Evolutionary conservation across 2,113 vertebrate species (phyloP), one percentile per base, ranked within the genome.

Genomic region (Aplodontia rufa): DNA sequence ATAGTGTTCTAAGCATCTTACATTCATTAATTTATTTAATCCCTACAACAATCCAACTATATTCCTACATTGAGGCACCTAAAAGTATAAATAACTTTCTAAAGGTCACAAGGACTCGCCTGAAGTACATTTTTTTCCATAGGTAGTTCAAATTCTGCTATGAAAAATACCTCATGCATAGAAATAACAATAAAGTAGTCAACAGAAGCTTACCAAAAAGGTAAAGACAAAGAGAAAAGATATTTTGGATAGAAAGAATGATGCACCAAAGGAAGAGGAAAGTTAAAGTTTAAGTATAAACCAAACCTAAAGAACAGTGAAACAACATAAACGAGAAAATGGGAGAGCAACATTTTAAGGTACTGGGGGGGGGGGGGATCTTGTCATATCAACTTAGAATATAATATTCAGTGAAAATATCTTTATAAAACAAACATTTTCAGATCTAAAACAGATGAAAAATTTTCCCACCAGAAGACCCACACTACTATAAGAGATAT

Each of bases 11-110:
- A 83, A 88, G 60, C 12, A 93, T 5, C 42, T 86, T 37, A 64
- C 8, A 53, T n/a, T 28, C 47, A 82, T 45, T 86, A 45, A 80
- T 35, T 72, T 87, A 83, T 69, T 95, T 94, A 93, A 89, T 68
- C 16, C 47, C 10, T 2, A 53, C 14, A 87, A 87, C 19, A 83
- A 80, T 49, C 26, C 35, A 32, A 71, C 20, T 68, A 76, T 5
- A 9, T 8, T 83, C 35, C 32, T 87, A 82, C 8, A 93, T 0
- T n/a, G 64, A 90, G 71, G 58, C 32, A 85, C 8, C 76, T 9
- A 11, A 68, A 16, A 69, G 14, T 42, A 32, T 69, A 88, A 79
- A 49, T 51, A 49, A 81, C 32, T 68, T 96, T 76, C n/a, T 85
- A 72, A 93, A 91, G 32, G 87, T 64, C 45, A 88, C 32, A 87